Conservation (phyloP, 2,797 vertebrate genomes). For the Xenentodon cancila region DNA sequence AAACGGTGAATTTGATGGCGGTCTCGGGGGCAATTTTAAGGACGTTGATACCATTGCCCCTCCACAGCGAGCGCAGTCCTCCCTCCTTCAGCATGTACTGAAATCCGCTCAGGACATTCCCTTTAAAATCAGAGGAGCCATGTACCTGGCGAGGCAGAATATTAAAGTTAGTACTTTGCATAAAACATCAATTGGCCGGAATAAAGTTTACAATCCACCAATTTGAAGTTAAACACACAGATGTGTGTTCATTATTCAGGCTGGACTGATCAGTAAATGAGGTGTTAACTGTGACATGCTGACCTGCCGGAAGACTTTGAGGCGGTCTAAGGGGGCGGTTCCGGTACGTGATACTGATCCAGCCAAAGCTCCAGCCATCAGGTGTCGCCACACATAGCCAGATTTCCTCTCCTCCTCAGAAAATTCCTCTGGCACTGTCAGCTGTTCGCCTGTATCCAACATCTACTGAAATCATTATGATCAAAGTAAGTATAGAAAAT, state of each 20-base stretch:
- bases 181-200: no score
- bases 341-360: constrained; percentile 93
- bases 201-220: not conserved
- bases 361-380: constrained; percentile 91
- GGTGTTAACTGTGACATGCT: not conserved
- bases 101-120: constrained; percentile 81
- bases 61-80: constrained; percentile 84
- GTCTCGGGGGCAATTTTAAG: constrained; percentile 92
- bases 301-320: constrained; percentile 98
- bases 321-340: constrained; percentile 93
- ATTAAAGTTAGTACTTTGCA: no score
- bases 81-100: constrained; percentile 83
- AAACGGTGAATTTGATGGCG: constrained; percentile 90
- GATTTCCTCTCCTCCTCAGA: constrained; percentile 92
- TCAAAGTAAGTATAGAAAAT: not conserved
- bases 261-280: not conserved
- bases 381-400: constrained; percentile 94
- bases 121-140: constrained; percentile 69
- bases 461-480: constrained; percentile 80
- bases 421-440: constrained; percentile 95
- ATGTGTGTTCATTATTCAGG: not conserved
- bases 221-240: not conserved
- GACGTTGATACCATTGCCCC: constrained; percentile 90
- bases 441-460: constrained; percentile 94
- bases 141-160: constrained; percentile 72